Evolutionary conservation across 92 coral and sea anemone species (phyloP).

Genomic region (Actinostola sp.): DNA sequence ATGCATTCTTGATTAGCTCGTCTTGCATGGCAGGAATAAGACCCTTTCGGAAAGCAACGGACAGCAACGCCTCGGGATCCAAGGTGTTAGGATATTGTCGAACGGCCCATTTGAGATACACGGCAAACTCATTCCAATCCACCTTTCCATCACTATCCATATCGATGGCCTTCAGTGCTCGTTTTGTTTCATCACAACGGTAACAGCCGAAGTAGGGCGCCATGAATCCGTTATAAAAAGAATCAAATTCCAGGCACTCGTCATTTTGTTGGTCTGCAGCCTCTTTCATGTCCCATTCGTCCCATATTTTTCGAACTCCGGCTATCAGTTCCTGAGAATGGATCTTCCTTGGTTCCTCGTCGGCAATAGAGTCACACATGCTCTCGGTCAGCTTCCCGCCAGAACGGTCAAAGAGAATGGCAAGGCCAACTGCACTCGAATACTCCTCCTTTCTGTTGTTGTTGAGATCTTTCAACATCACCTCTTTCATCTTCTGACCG

Average conservation of each 20-base stretch:
- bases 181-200: slow-evolving; percentile 42
- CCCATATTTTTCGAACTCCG: slow-evolving; percentile 37
- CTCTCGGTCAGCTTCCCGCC: slow-evolving; percentile 33
- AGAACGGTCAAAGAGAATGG: no score
- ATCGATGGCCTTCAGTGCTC: slow-evolving; percentile 51
- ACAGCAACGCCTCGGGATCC: slow-evolving; percentile 29
- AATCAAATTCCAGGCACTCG: slow-evolving; percentile 54
- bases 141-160: slow-evolving; percentile 50
- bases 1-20: no score
- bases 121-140: slow-evolving; percentile 48
- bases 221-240: slow-evolving; percentile 68
- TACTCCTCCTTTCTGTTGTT: no score
- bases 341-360: background rate
- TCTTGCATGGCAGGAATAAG: slow-evolving; percentile 89
- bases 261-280: slow-evolving; percentile 25
- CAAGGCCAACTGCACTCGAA: no score
- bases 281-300: slow-evolving; percentile 59
- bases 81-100: slow-evolving; percentile 29
- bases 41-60: slow-evolving; percentile 56
- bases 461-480: no score
- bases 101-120: slow-evolving; percentile 43
- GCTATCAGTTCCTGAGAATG: slow-evolving; percentile 33
- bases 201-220: slow-evolving; percentile 65
- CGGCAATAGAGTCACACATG: no score
- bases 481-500: slow-evolving; percentile 58